Evolutionary conservation across 2,113 vertebrate genomes (phyloP).

Genomic region (Coregonus clupeaformis): DNA sequence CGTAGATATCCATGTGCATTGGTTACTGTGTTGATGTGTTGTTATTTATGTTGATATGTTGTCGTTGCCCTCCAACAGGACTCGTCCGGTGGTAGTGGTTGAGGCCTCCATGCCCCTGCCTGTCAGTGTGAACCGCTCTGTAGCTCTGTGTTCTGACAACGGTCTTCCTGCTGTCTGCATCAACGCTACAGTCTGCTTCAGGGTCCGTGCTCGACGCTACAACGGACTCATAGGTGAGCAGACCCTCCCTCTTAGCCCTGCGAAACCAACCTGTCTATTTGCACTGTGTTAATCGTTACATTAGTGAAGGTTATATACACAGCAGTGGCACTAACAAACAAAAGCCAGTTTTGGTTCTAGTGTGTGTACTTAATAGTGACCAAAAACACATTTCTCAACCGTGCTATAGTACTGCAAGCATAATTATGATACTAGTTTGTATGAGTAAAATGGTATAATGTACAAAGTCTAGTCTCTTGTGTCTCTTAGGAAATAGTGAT

Average conservation of each 20-base stretch:
- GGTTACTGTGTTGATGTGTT: too few relatives aligned
- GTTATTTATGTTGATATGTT: too few relatives aligned
- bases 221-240: constrained; percentile 82
- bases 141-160: constrained; percentile 76
- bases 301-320: not conserved
- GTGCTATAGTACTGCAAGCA: too few relatives aligned
- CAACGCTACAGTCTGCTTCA: constrained; percentile 86
- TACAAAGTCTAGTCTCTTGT: too few relatives aligned
- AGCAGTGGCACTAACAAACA: not conserved
- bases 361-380: too few relatives aligned
- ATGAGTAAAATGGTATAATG: too few relatives aligned
- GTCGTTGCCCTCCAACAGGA: constrained; percentile 54
- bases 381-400: too few relatives aligned
- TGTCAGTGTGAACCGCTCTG: constrained; percentile 78
- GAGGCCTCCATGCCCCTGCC: constrained; percentile 80
- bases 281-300: constrained; percentile 4
- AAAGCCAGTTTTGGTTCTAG: not conserved
- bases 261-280: not conserved
- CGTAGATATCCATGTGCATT: too few relatives aligned
- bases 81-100: constrained; percentile 88
- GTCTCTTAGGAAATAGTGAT: too few relatives aligned
- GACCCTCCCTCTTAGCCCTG: not conserved
- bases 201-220: constrained; percentile 78
- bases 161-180: constrained; percentile 79
- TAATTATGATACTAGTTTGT: too few relatives aligned